phyloP scores from a whole-genome alignment of 2,113 vertebrate species.

The Guaruba guarouba region DNA sequence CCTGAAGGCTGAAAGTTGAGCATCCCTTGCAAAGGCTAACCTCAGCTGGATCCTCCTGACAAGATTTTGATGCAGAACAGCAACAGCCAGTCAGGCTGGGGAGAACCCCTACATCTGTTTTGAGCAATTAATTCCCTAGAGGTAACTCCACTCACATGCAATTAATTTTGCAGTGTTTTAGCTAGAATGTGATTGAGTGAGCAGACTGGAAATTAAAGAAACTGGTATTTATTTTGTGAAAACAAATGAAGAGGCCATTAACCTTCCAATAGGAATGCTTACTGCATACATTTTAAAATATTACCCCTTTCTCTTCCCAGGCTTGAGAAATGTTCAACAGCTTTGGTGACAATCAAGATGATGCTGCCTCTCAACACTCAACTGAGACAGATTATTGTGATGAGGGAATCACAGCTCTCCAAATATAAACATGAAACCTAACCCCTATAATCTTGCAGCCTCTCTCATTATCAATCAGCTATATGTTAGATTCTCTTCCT shows the following conservation, averaged over 20 bases:
- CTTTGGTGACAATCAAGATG: conserved; percentile 22
- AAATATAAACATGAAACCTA: not conserved
- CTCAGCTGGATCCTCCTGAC: not conserved
- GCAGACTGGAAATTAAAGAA: conserved; percentile 7
- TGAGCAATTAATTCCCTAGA: conserved; percentile 6
- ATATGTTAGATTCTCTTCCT: not conserved
- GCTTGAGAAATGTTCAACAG: not conserved
- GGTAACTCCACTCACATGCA: conserved; percentile 43
- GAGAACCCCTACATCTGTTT: conserved; percentile 46
- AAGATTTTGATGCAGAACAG: conserved; percentile 38
- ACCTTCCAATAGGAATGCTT: conserved; percentile 9
- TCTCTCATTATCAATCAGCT: not conserved
- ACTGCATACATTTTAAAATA: not conserved
- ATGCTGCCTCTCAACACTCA: conserved; percentile 24
- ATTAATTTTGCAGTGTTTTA: conserved; percentile 45
- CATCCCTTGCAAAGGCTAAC: not conserved
- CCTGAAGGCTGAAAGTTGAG: not conserved
- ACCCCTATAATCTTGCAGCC: not conserved
- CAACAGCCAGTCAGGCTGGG: not conserved
- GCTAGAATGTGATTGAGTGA: conserved; percentile 27
- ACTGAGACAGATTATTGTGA: conserved; percentile 16
- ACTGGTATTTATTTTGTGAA: conserved; percentile 24
- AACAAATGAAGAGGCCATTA: conserved; percentile 51
- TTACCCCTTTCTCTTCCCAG: not conserved
- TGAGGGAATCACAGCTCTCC: not conserved